A percentile compares a stretch with the other conserved stretches of the same genome.
Conservation (phyloP, 2,888 invertebrate species). For the Orthonevra nobilis region DNA sequence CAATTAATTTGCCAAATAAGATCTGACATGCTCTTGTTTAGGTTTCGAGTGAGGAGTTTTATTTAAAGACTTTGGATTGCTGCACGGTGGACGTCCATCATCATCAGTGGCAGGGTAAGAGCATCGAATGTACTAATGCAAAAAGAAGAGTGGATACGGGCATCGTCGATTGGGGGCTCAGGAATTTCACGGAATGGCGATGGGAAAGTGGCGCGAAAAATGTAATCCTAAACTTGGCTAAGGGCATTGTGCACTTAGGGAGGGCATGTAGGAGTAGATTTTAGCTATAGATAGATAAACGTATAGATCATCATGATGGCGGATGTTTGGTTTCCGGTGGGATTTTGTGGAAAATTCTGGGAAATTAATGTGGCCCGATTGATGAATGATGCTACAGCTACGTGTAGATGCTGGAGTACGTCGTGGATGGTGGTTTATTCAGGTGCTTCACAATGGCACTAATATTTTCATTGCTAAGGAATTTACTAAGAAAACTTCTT, state of each 20-base stretch:
- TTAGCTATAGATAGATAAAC: conserved; percentile 1
- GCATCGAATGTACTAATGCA: neutral
- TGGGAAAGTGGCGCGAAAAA: conserved; percentile 31
- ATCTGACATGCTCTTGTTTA: conserved; percentile 69
- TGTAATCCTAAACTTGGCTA: conserved; percentile 63
- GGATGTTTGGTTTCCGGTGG: conserved; percentile 67
- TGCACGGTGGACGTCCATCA: conserved; percentile 64
- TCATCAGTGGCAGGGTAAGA: conserved; percentile 39
- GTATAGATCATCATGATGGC: conserved; percentile 29
- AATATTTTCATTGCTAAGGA: conserved; percentile 36
- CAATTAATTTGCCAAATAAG: conserved; percentile 70
- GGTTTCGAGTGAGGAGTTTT: conserved; percentile 66
- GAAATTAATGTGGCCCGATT: conserved; percentile 43
- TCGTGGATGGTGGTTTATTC: conserved; percentile 47
- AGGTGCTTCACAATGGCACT: conserved; percentile 53
- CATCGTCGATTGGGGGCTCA: conserved; percentile 39
- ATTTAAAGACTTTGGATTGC: conserved; percentile 62
- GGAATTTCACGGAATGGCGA: conserved; percentile 63
- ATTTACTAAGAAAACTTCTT: conserved; percentile 52
- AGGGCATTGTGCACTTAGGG: conserved; percentile 62
- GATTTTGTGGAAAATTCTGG: conserved; percentile 48
- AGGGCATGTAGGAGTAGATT: conserved; percentile 21
- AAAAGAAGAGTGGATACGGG: too few relatives aligned
- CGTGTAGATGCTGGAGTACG: too few relatives aligned
- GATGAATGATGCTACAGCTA: conserved; percentile 48